Conservation (phyloP, 2,797 vertebrate genomes). For the Anniella stebbinsi region DNA sequence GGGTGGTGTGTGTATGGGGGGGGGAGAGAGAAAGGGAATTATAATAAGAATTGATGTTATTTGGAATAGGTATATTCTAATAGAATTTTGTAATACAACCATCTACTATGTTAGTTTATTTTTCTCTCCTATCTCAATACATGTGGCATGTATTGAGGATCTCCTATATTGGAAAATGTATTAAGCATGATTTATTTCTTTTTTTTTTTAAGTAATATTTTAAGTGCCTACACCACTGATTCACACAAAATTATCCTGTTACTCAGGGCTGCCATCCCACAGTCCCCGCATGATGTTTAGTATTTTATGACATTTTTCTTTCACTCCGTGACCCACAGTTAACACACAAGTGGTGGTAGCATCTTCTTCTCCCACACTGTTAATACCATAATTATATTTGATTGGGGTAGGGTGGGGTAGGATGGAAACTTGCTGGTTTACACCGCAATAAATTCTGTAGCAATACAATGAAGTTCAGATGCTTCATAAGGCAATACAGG, state of each 20-base stretch:
- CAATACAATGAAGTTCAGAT: no score
- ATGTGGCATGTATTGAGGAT: neutral
- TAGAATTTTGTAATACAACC: neutral
- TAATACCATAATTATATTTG: neutral
- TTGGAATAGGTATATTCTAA: constrained; percentile 51
- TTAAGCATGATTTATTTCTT: neutral
- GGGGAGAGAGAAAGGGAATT: constrained; percentile 14
- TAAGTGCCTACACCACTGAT: neutral
- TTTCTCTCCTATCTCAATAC: neutral
- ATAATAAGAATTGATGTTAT: constrained; percentile 64
- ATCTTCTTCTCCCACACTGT: neutral
- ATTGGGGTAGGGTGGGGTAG: no score
- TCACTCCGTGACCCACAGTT: neutral
- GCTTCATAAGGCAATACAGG: no score
- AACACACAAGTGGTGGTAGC: neutral
- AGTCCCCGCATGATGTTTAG: neutral
- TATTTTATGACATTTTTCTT: neutral
- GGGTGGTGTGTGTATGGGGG: neutral
- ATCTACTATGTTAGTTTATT: constrained; percentile 5
- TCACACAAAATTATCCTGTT: neutral
- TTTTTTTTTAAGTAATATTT: neutral
- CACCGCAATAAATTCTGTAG: no score
- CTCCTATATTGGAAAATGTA: neutral
- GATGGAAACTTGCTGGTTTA: neutral
- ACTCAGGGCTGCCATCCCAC: neutral